phyloP scores from a whole-genome alignment of 64 coral and sea anemone genomes.

The Platygyra sinensis region DNA sequence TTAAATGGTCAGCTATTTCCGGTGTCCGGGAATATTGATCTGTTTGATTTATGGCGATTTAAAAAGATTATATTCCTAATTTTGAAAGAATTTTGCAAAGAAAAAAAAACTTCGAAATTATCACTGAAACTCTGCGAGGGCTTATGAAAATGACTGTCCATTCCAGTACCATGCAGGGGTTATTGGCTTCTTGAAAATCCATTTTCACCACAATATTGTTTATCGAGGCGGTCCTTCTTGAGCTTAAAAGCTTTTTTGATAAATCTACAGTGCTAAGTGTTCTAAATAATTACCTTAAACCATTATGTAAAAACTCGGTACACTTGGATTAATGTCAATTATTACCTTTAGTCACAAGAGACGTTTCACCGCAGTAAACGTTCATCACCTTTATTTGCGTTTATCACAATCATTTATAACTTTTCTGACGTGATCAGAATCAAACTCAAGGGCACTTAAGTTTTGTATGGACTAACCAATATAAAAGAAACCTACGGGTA shows the following conservation, averaged over 20 bases:
- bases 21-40: not conserved
- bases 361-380: not conserved
- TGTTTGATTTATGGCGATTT: conserved; percentile 1
- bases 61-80: not conserved
- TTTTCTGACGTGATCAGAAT: too few relatives aligned
- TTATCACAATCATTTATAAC: too few relatives aligned
- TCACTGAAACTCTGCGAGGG: not conserved
- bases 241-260: not conserved
- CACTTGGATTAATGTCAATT: not conserved
- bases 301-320: not conserved
- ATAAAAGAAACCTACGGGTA: too few relatives aligned
- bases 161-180: too few relatives aligned
- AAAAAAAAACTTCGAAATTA: not conserved
- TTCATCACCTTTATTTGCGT: too few relatives aligned
- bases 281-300: not conserved
- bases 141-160: not conserved
- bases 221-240: not conserved
- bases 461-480: too few relatives aligned
- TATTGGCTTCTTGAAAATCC: not conserved
- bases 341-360: not conserved
- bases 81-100: not conserved
- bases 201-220: not conserved
- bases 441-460: too few relatives aligned
- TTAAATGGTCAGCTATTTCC: not conserved
- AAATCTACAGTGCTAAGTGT: not conserved